phyloP scores from a whole-genome alignment of 2,797 vertebrate genomes.

The Erethizon dorsatum region DNA sequence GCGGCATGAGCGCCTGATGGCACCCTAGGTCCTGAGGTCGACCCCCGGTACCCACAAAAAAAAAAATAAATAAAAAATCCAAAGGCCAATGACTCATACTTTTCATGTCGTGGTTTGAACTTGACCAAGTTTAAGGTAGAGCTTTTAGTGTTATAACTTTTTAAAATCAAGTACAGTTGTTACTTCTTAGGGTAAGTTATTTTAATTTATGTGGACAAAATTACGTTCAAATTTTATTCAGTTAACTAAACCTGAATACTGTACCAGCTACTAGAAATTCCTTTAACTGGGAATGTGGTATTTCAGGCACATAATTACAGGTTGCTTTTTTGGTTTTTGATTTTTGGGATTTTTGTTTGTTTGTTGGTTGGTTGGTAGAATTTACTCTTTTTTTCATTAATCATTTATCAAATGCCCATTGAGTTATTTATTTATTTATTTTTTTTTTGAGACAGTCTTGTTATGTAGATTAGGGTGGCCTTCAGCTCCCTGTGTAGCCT shows the following conservation, averaged over 20 bases:
- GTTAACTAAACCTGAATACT: neutral
- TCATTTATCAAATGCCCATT: neutral
- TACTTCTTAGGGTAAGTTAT: neutral
- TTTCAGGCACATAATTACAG: neutral
- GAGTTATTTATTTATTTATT: neutral
- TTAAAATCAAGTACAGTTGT: neutral
- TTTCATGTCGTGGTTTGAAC: neutral
- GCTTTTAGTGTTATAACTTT: neutral
- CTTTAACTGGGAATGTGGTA: neutral
- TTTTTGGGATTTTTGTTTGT: no score
- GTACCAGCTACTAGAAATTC: constrained; percentile 7
- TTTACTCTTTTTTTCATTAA: neutral
- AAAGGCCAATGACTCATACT: neutral
- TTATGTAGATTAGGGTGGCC: neutral
- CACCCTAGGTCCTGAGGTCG: no score
- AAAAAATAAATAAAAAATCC: neutral
- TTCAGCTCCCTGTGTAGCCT: neutral
- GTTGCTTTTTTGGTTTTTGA: neutral
- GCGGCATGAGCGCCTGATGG: no score
- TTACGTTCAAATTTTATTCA: neutral
- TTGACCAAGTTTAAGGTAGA: neutral
- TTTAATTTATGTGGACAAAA: constrained; percentile 21
- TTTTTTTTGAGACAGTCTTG: neutral
- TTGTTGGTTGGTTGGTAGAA: neutral
- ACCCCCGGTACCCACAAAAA: no score